These are phyloP conservation scores for Chionis minor DNA, from an alignment of 2,113 vertebrate species.

Conservation along the genomic window DNA sequence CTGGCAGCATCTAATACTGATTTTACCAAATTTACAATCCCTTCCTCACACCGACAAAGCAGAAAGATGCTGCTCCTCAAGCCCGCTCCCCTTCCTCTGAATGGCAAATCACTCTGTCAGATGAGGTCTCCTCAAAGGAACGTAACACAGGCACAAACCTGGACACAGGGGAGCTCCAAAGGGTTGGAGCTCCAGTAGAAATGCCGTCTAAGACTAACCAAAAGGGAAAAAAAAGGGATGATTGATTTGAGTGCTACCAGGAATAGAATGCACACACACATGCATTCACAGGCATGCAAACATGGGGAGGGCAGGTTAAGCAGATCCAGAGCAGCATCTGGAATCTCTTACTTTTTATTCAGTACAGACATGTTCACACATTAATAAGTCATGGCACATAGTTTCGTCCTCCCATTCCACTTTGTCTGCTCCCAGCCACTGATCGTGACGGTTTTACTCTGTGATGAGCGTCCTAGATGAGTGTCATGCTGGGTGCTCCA, in stretches of 20 bases:
- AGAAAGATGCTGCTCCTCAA: neutral
- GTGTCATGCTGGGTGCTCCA: neutral
- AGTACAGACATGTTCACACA: neutral
- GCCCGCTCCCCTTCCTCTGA: neutral
- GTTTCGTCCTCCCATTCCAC: neutral
- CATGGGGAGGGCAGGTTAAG: neutral
- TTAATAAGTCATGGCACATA: fast-evolving
- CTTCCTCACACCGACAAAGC: neutral
- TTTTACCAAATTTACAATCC: neutral
- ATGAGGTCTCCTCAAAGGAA: neutral
- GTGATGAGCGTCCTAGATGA: neutral
- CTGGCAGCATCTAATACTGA: neutral
- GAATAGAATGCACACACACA: neutral
- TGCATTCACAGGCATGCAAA: neutral
- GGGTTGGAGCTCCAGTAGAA: neutral
- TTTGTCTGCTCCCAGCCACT: neutral
- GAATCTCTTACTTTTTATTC: neutral
- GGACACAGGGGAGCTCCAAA: neutral
- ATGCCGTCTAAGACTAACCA: neutral
- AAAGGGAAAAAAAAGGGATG: neutral
- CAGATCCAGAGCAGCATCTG: neutral
- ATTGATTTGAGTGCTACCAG: neutral
- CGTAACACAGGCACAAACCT: neutral
- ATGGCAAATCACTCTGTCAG: neutral
- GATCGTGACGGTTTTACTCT: neutral